Evolutionary conservation across 2,888 invertebrate genomes (phyloP), one percentile per base, ranked within the genome.

Genomic region (Caenorhabditis sp.): DNA sequence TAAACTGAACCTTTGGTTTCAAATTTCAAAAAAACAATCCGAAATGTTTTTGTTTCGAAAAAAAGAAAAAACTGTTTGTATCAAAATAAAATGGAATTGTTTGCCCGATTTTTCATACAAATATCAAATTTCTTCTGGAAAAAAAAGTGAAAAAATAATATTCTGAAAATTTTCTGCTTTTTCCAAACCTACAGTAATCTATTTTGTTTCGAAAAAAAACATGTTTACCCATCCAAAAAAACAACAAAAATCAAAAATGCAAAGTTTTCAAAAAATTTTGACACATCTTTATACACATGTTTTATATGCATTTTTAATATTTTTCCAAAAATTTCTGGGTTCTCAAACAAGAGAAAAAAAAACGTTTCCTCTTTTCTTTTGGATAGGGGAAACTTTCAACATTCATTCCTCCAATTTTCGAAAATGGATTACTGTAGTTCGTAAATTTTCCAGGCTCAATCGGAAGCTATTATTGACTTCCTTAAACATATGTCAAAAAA

Each of bases 71-170:
- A 43, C 43, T 12, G 43, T 43, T 10, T 43, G 43, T 43, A 43
- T 43, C 43, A 43, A 43, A 43, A 43, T 43, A 43, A 43, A 43
- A 43, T 43, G 14, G 43, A 43, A 43, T 43, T 43, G 43, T 43
- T 43, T 43, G 43, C 43, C 43, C 43, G 43, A 43, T 43, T 43
- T 43, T 43, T 43, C 43, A 43, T 43, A 43, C 43, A 43, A 43
- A 43, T 43, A 43, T 43, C 43, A 43, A 43, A 43, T 43, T 43
- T 43, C 43, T 43, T 43, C 43, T 43, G 43, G 43, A 43, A 43
- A 43, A 43, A 43, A 17, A 17, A 17, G 2, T 3, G 14, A 43
- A 43, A 43, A 17, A 43, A 43, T 43, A 43, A 43, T 43, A 43
- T 43, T 43, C 43, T 43, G 43, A 43, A 43, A 43, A 12, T 43